These are phyloP conservation scores for Cinclus cinclus DNA, from an alignment of 2,113 vertebrate genomes.

Conservation along the genomic window DNA sequence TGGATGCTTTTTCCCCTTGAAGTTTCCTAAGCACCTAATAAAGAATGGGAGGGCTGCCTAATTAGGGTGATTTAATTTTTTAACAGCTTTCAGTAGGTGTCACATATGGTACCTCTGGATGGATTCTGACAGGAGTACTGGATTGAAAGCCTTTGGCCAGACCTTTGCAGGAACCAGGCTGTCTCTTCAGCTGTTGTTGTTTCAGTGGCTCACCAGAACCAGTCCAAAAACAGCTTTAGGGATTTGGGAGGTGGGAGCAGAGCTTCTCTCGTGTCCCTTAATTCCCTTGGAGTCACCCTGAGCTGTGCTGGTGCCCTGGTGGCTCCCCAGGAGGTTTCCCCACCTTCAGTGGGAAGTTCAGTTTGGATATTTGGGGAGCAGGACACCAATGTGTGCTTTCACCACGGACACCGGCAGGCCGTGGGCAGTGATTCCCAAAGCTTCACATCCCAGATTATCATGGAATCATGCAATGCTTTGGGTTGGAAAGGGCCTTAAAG, in stretches of 20 bases:
- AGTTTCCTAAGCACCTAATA: neutral
- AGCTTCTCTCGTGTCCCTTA: neutral
- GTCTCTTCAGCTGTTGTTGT: neutral
- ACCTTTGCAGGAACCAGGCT: neutral
- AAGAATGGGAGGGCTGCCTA: neutral
- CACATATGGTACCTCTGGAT: neutral
- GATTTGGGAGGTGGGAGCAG: neutral
- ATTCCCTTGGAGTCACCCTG: neutral
- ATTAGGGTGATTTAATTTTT: neutral
- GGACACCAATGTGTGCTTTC: neutral
- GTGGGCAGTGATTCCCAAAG: neutral
- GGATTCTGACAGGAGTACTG: neutral
- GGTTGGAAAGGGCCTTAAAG: neutral
- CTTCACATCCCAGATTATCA: neutral
- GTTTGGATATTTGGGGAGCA: neutral
- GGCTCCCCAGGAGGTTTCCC: neutral
- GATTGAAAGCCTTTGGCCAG: neutral
- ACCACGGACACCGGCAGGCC: accelerated
- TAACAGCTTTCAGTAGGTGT: neutral
- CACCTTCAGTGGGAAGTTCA: neutral
- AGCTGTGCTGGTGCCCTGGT: neutral
- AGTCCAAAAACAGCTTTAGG: neutral
- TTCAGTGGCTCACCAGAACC: neutral
- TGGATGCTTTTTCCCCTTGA: neutral
- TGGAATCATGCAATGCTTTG: neutral